Conservation (phyloP, 2,797 vertebrate genomes). For the Spea hammondii region DNA sequence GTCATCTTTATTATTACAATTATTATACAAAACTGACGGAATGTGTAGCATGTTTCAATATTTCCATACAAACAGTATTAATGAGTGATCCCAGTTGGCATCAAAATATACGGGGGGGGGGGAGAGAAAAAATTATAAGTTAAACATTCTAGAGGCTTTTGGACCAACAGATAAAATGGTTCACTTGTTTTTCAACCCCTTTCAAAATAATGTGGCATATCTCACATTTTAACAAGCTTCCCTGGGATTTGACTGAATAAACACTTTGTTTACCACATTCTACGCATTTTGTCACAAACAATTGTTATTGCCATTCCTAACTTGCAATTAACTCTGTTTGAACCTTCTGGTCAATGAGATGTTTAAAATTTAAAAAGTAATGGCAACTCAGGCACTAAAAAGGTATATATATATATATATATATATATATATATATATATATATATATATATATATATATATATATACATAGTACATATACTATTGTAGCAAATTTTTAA, state of each 20-base stretch:
- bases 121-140: conserved; percentile 37
- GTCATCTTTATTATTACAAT: conserved; percentile 50
- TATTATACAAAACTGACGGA: conserved; percentile 48
- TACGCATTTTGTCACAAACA: conserved; percentile 58
- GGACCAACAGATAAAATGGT: conserved; percentile 61
- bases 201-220: conserved; percentile 62
- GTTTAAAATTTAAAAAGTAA: too few relatives aligned
- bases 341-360: too few relatives aligned
- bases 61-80: conserved; percentile 36
- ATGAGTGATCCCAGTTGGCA: conserved; percentile 45
- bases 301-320: conserved; percentile 18
- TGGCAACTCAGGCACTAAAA: too few relatives aligned
- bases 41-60: conserved; percentile 27
- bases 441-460: too few relatives aligned
- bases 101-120: conserved; percentile 52
- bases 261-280: conserved; percentile 63
- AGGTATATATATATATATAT: too few relatives aligned
- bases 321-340: too few relatives aligned
- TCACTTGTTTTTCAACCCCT: conserved; percentile 63
- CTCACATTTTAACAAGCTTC: conserved; percentile 66
- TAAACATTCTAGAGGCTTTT: conserved; percentile 58
- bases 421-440: too few relatives aligned
- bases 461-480: too few relatives aligned
- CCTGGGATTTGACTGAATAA: conserved; percentile 60
- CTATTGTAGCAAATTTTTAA: too few relatives aligned